These are phyloP conservation scores for Acrobasis suavella DNA, from an alignment of 2,888 invertebrate genomes.

Conservation along the genomic window DNA sequence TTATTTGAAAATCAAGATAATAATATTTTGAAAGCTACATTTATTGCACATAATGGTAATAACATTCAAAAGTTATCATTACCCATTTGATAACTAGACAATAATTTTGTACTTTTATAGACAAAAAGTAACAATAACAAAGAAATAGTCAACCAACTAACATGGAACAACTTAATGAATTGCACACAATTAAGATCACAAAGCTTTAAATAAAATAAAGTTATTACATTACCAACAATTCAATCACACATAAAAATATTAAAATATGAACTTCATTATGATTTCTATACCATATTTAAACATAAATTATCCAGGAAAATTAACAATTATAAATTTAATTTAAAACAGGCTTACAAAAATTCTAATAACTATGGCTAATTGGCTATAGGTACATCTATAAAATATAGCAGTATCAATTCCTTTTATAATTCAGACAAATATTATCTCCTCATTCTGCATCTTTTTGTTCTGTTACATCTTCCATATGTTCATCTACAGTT, in stretches of 20 bases:
- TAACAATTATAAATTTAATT: no score
- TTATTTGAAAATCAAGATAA: constrained; percentile 19
- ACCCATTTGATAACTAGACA: constrained; percentile 51
- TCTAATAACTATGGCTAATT: neutral
- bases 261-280: no score
- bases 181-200: constrained; percentile 14
- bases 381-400: neutral
- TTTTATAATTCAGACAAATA: neutral
- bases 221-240: no score
- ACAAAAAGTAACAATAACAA: constrained; percentile 22
- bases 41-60: constrained; percentile 53
- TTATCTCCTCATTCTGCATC: constrained; percentile 21
- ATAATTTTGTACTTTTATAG: constrained; percentile 33
- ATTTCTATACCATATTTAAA: no score
- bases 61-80: constrained; percentile 44
- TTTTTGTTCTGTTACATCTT: neutral
- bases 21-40: constrained; percentile 35
- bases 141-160: neutral
- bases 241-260: no score
- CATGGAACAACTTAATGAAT: neutral
- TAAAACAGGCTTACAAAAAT: no score
- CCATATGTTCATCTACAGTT: constrained; percentile 27
- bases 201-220: neutral
- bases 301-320: no score
- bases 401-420: constrained; percentile 4